Evolutionary conservation across 2,797 vertebrate species (phyloP).

Genomic region (Rhabdomys pumilio): DNA sequence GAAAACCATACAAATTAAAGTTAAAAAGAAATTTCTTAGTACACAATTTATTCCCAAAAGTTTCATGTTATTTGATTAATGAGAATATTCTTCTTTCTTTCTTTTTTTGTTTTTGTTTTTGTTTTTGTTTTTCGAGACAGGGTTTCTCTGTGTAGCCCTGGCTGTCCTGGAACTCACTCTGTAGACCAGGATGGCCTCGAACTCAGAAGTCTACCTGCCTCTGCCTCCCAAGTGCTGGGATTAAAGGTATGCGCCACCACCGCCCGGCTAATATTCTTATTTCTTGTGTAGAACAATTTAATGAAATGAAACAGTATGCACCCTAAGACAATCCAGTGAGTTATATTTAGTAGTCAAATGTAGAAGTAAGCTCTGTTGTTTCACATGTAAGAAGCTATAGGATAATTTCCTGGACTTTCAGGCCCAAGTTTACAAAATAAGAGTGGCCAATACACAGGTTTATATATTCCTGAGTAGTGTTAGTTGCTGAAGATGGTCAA

Average conservation of each 20-base stretch:
- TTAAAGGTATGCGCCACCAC: too few species aligned
- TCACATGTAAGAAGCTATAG: background rate
- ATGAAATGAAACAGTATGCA: background rate
- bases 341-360: background rate
- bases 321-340: background rate
- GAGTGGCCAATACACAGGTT: slow-evolving; percentile 23
- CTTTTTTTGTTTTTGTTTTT: too few species aligned
- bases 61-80: background rate
- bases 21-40: background rate
- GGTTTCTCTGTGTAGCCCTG: too few species aligned
- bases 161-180: too few species aligned
- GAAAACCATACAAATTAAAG: background rate
- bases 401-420: background rate
- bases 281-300: slow-evolving; percentile 11
- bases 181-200: too few species aligned
- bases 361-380: background rate
- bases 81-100: too few species aligned
- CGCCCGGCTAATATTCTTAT: too few species aligned
- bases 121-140: too few species aligned
- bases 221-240: too few species aligned
- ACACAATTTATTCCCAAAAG: background rate
- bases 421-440: background rate
- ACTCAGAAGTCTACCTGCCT: too few species aligned
- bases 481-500: background rate
- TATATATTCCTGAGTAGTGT: background rate